phyloP scores from a whole-genome alignment of 2,797 vertebrate genomes.

The Sebastes paucispinis region DNA sequence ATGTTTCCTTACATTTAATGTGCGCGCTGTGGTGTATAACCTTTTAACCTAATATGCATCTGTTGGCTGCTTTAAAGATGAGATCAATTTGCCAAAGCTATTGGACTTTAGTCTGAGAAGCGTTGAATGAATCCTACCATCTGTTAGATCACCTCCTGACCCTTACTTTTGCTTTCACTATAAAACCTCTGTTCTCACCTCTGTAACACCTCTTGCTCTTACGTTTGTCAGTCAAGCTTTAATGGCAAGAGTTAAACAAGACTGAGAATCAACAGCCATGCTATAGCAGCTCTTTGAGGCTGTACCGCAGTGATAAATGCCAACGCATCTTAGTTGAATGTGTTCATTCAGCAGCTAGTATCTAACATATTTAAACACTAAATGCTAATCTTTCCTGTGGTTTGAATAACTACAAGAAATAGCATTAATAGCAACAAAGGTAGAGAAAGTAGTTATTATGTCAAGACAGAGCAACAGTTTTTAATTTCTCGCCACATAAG shows the following conservation, averaged over 20 bases:
- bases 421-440: neutral
- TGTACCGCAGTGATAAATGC: neutral
- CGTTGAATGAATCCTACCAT: neutral
- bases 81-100: neutral
- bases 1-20: neutral
- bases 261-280: neutral
- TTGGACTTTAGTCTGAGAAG: neutral
- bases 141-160: neutral
- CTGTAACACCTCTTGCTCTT: neutral
- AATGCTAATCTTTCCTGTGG: neutral
- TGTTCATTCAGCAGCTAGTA: neutral
- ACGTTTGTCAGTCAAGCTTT: neutral
- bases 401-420: neutral
- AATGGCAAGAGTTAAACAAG: neutral
- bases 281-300: neutral
- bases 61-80: neutral
- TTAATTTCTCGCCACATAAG: neutral
- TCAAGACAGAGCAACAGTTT: neutral
- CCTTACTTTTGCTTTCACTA: neutral
- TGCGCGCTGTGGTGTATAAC: neutral
- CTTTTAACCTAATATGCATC: neutral
- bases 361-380: neutral
- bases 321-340: no score
- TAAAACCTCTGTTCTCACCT: neutral
- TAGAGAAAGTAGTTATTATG: neutral